A percentile compares a stretch with the other conserved stretches of the same genome.
These are phyloP conservation scores for Goniozus legneri DNA, from an alignment of 1,140 invertebrate species.

Conservation along the genomic window DNA sequence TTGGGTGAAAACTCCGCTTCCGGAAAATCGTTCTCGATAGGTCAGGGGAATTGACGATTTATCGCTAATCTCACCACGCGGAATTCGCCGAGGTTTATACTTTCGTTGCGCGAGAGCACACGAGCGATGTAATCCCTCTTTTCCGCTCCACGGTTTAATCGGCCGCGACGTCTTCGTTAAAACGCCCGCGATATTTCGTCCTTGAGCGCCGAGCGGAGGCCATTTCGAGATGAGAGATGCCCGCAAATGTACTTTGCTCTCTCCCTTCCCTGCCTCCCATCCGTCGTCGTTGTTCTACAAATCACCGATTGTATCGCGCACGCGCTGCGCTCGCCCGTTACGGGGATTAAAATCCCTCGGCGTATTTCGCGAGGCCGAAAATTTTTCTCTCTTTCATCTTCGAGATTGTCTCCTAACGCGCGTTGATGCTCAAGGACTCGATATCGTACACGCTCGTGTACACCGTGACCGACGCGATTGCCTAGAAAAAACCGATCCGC, in stretches of 20 bases:
- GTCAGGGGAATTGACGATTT: no score
- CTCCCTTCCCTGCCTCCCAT: neutral
- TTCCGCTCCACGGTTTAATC: no score
- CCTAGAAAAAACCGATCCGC: neutral
- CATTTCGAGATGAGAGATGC: no score
- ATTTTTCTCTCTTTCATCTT: no score
- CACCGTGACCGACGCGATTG: neutral
- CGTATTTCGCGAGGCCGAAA: no score
- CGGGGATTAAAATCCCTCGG: neutral
- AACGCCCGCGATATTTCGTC: neutral
- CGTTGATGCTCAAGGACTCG: slow-evolving; percentile 9
- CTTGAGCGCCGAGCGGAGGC: neutral
- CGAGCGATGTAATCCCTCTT: no score
- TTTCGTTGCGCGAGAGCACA: slow-evolving; percentile 15
- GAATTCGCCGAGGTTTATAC: neutral
- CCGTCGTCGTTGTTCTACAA: neutral
- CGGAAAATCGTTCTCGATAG: no score
- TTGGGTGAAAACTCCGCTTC: no score
- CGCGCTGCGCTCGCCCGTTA: neutral
- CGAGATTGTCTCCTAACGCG: no score
- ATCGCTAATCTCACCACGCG: no score
- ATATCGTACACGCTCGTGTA: neutral
- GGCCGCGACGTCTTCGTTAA: neutral
- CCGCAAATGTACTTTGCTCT: no score
- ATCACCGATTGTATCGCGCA: neutral